Evolutionary conservation across 2,113 vertebrate genomes (phyloP).

Genomic region (Tupaia tana): DNA sequence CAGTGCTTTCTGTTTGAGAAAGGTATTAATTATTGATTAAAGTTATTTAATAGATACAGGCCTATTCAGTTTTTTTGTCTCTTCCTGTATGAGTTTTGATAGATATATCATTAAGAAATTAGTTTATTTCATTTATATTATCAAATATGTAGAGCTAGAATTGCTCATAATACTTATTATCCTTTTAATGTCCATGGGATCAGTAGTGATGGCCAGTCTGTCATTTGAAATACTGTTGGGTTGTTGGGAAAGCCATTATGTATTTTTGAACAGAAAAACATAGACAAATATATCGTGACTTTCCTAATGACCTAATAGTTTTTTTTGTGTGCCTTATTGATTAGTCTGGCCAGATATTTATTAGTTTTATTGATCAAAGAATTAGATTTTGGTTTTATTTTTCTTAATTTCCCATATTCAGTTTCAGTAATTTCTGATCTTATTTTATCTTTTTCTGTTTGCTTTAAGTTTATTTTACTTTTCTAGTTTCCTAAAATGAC

Average conservation of each 20-base stretch:
- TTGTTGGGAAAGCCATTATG: no score
- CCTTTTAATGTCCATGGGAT: not conserved
- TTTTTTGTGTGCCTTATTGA: not conserved
- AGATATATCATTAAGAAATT: not conserved
- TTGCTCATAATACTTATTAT: not conserved
- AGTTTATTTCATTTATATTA: not conserved
- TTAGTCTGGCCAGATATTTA: not conserved
- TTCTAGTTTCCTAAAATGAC: not conserved
- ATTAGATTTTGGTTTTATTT: not conserved
- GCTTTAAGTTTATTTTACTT: slow-evolving; percentile 22
- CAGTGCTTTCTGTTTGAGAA: slow-evolving; percentile 30
- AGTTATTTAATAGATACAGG: not conserved
- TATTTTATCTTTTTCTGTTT: not conserved
- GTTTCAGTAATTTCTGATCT: slow-evolving; percentile 8
- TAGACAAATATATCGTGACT: no score
- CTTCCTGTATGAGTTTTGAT: not conserved
- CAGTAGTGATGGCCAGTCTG: not conserved
- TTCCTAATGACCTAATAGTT: not conserved
- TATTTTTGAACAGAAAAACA: no score
- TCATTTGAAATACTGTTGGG: not conserved
- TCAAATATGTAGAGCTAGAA: not conserved
- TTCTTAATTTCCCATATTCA: not conserved
- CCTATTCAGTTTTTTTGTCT: not conserved
- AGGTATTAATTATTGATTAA: not conserved
- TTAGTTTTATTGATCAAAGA: slow-evolving; percentile 7